These are phyloP conservation scores for Antigone vipio DNA, from an alignment of 2,113 vertebrate species.

Conservation along the genomic window DNA sequence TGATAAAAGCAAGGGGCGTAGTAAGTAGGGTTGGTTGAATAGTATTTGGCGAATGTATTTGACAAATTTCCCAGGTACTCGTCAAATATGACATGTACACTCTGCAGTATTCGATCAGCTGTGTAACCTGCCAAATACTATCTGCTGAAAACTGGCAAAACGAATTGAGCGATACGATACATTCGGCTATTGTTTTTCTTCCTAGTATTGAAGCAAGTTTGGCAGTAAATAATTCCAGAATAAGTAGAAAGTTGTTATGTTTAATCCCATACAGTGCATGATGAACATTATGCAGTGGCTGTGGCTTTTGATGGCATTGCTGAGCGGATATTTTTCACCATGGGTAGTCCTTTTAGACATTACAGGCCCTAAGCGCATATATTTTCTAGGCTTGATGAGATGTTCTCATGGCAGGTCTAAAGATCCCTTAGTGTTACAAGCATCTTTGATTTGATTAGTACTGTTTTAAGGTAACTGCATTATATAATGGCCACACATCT, in stretches of 20 bases:
- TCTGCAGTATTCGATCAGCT: conserved; percentile 20
- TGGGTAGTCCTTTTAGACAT: conserved; percentile 30
- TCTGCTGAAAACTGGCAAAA: conserved; percentile 47
- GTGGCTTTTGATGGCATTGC: conserved; percentile 63
- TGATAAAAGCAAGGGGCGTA: conserved; percentile 62
- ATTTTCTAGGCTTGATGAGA: background rate
- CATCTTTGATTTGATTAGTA: background rate
- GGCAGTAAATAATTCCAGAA: conserved; percentile 21
- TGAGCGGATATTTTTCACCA: conserved; percentile 62
- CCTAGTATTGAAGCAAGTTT: conserved; percentile 20
- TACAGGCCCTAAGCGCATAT: background rate
- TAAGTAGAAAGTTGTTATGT: conserved; percentile 20
- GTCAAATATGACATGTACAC: conserved; percentile 45
- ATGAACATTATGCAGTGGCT: conserved; percentile 43
- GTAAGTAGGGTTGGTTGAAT: conserved; percentile 55
- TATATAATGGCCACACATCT: background rate
- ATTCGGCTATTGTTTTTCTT: background rate
- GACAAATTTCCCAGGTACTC: conserved; percentile 53
- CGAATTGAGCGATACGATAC: background rate
- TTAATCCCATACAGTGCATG: conserved; percentile 19
- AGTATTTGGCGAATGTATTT: conserved; percentile 60
- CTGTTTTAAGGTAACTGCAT: conserved; percentile 32
- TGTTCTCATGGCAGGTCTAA: background rate
- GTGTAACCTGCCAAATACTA: conserved; percentile 64
- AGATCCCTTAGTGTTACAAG: background rate